Base-by-base conservation (phyloP, 2,113 vertebrate species). In the Erpornis zantholeuca region DNA sequence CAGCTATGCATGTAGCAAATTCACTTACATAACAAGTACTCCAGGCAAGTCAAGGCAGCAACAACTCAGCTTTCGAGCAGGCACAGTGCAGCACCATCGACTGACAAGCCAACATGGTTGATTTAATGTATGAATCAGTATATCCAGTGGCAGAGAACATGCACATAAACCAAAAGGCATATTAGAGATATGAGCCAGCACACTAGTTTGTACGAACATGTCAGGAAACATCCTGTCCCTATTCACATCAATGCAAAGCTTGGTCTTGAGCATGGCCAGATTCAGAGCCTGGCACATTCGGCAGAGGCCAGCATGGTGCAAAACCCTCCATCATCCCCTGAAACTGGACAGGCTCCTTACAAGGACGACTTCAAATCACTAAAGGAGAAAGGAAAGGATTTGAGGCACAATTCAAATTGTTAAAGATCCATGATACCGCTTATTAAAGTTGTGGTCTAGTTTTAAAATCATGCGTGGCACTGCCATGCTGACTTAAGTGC, bases 81-180 rank as follows among this genome's bases (percentile, higher is more conserved):
- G 11, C 15, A 45, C 31, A 23, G 8, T 3, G 38, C 27, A 84
- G 7, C 54, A 47, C 12, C 61, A 56, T 3, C 0, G 1, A 38
- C 23, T 71, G 69, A 38, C 4, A 44, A 29, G 49, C 45, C 0
- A 3, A 29, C 3, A 31, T 1, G 25, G 53, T 15, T 65, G 54
- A 50, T 50, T 86, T 92, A 42, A 40, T 28, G 5, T 0, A 6
- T 11, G 1, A 52, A 16, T 47, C 6, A 2, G 29, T 12, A 25
- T 8, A 33, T 6, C 49, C 35, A 50, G 44, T 16, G 13, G 29
- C 27, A 89, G 70, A 87, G 77, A 44, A 82, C 31, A 33, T 0
- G 2, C 9, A 35, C 17, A 6, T 3, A 14, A 73, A 50, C 54
- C 53, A 50, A 72, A 33, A 83, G 29, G 45, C 53, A 40, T 20